These are phyloP conservation scores for Ochlodes sylvanus DNA, from an alignment of 2,888 invertebrate genomes.

Conservation along the genomic window DNA sequence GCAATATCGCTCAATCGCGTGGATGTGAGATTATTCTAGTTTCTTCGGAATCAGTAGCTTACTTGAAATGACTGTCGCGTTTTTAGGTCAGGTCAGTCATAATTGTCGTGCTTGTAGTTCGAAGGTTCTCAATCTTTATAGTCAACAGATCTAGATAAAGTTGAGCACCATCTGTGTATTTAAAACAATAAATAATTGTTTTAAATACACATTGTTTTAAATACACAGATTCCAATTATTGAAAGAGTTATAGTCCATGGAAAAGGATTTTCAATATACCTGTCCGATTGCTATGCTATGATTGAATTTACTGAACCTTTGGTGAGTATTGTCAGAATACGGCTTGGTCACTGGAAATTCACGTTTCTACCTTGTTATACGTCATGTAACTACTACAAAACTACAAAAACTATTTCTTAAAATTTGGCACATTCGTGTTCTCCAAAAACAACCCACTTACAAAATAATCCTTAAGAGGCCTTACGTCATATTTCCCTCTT, in stretches of 20 bases:
- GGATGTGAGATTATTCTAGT: constrained; percentile 20
- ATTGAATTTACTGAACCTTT: background rate
- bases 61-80: constrained; percentile 1
- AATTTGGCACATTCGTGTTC: background rate
- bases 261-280: too few relatives aligned
- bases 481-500: background rate
- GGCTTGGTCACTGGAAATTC: too few relatives aligned
- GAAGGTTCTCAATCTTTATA: background rate
- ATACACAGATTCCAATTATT: too few relatives aligned
- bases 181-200: too few relatives aligned
- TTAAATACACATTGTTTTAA: too few relatives aligned
- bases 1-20: constrained; percentile 36
- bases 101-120: background rate
- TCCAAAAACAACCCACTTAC: background rate
- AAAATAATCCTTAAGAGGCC: constrained; percentile 1
- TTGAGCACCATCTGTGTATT: background rate
- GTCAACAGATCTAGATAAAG: background rate
- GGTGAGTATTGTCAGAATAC: too few relatives aligned
- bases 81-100: constrained; percentile 4
- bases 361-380: too few relatives aligned
- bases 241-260: too few relatives aligned
- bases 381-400: too few relatives aligned
- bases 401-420: background rate
- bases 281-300: too few relatives aligned
- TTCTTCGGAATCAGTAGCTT: constrained; percentile 27